A percentile compares a stretch with the other conserved stretches of the same genome.
Conservation (phyloP, 1,140 invertebrate species). For the Penaeus vannamei region DNA sequence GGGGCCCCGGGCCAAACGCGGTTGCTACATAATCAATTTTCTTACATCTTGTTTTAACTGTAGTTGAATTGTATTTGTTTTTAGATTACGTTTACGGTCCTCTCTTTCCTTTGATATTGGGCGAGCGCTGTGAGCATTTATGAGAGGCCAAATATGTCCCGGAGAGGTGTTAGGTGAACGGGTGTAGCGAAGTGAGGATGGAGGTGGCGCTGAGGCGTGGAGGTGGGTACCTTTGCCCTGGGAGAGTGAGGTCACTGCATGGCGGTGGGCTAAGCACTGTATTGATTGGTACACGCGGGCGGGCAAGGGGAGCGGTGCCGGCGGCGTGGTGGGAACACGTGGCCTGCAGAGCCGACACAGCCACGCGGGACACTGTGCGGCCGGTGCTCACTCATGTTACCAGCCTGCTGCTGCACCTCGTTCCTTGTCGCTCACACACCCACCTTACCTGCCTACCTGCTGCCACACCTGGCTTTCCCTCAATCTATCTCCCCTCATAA, state of each 20-base stretch:
- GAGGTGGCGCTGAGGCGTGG: conserved; percentile 13
- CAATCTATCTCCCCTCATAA: background rate
- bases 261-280: conserved; percentile 58
- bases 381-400: no score
- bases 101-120: background rate
- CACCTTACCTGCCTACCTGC: conserved; percentile 4
- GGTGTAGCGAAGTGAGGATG: background rate
- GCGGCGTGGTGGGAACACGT: conserved; percentile 46
- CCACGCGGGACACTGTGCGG: conserved; percentile 40
- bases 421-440: background rate
- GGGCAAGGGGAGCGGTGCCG: conserved; percentile 39
- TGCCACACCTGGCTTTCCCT: background rate
- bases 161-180: background rate
- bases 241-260: conserved; percentile 56
- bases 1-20: conserved; percentile 41
- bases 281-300: conserved; percentile 62
- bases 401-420: no score
- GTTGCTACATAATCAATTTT: conserved; percentile 57
- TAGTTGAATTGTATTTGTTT: background rate
- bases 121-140: background rate
- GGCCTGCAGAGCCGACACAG: conserved; percentile 42
- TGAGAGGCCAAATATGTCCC: background rate
- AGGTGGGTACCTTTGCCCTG: conserved; percentile 39
- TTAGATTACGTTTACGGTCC: background rate
- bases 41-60: conserved; percentile 1